Evolutionary conservation across 2,113 vertebrate species (phyloP).

Genomic region (Polypterus bichir): DNA sequence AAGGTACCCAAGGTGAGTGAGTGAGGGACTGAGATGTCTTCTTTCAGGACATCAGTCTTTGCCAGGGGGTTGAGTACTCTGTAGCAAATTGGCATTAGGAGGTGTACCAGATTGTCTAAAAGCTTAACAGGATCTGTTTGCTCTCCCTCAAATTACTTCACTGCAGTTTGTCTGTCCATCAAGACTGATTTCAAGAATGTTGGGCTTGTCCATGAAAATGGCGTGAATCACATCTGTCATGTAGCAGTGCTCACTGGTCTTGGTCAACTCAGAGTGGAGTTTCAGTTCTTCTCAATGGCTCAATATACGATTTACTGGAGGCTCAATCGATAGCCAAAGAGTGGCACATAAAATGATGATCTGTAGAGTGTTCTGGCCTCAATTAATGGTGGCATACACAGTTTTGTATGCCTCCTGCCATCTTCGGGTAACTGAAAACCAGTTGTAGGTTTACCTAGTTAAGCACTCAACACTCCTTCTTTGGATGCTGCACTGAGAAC

Average conservation of each 20-base stretch:
- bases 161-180: background rate
- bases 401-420: no score
- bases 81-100: conserved; percentile 5
- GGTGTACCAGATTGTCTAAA: conserved; percentile 8
- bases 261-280: conserved; percentile 8
- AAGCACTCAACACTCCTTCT: no score
- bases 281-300: conserved; percentile 8
- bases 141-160: conserved; percentile 6
- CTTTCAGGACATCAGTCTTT: conserved; percentile 8
- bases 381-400: no score
- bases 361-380: no score
- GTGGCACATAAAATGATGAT: no score
- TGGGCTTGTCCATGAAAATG: conserved; percentile 6
- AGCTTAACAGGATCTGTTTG: conserved; percentile 9
- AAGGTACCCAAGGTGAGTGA: conserved; percentile 9
- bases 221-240: conserved; percentile 2
- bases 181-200: conserved; percentile 9
- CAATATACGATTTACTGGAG: conserved; percentile 6
- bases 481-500: no score
- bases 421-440: no score
- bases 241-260: conserved; percentile 9
- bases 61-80: conserved; percentile 6
- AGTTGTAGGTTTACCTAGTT: no score
- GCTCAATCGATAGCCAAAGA: conserved; percentile 7
- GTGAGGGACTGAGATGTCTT: conserved; percentile 7